Evolutionary conservation across 2,113 vertebrate species (phyloP), one percentile per base, ranked within the genome.

Genomic region (Rhea pennata): DNA sequence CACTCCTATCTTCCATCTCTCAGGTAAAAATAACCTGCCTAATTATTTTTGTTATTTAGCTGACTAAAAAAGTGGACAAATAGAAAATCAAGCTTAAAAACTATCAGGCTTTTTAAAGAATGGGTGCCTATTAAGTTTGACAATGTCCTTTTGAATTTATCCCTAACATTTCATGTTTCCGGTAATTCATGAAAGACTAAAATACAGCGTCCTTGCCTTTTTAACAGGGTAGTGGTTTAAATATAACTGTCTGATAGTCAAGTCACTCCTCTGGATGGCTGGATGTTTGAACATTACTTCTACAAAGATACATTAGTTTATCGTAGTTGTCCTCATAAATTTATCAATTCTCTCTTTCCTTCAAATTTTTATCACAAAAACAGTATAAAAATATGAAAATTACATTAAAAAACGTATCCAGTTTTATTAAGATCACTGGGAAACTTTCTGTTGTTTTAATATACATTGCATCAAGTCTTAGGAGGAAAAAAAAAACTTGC

Each of bases 181-280:
- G 71, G 33, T 90, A 95, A 59, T 94, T 91, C 61, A 31, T 70
- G 31, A 80, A 96, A 72, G 89, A 82, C 31, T 54, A 53, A 92
- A 70, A 27, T 83, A 64, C 53, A 42, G 54, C 46, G 79, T 22
- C 27, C 93, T 97, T 97, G 90, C 94, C 88, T 94, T 97, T 97
- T 97, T 95, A 94, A 96, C 84, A 91, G 59, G 46, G 75, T 7
- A 7, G 39, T 95, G 90, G 62, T 61, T 91, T 62, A 51, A 77
- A 75, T 88, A 15, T 73, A 48, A 87, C 96, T 92, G 21, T 53
- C 82, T 56, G 84, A 82, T 12, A 71, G 50, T 82, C 85, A 74
- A 96, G 92, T 95, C 93, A 87, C 96, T 97, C 95, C 84, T 91
- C 46, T 36, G 6, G 44, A 2, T 42, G 53, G 29, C 75, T 44